Conservation (phyloP, 2,888 invertebrate genomes). For the Leptinotarsa tumamoca region DNA sequence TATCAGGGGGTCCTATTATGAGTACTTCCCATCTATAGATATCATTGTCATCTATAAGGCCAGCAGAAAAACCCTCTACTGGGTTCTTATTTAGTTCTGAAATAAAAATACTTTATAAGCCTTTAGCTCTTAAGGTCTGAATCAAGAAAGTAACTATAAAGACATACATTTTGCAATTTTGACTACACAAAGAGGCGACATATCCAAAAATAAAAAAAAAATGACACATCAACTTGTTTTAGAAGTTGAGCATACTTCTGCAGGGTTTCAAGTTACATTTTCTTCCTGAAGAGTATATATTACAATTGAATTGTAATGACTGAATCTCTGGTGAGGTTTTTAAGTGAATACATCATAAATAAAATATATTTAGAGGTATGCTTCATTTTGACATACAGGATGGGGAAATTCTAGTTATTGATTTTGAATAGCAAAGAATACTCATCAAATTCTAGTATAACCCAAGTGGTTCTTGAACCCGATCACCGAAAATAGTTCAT, state of each 20-base stretch:
- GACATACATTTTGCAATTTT: not conserved
- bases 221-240: not conserved
- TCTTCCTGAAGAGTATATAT: not conserved
- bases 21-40: constrained; percentile 99
- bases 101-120: constrained; percentile 61
- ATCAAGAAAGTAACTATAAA: constrained; percentile 29
- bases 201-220: constrained; percentile 15
- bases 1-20: constrained; percentile 99
- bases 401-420: constrained; percentile 39
- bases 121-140: constrained; percentile 33
- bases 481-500: constrained; percentile 40
- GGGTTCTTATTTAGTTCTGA: constrained; percentile 98
- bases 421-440: constrained; percentile 37
- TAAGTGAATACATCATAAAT: not conserved
- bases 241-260: not conserved
- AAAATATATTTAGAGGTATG: constrained; percentile 2
- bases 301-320: not conserved
- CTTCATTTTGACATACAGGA: constrained; percentile 39
- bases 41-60: constrained; percentile 99
- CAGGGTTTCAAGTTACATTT: not conserved
- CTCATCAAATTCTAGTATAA: constrained; percentile 22
- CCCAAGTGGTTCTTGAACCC: not conserved
- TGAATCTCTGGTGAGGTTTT: not conserved
- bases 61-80: constrained; percentile 99
- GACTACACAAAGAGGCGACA: not conserved